Base-by-base conservation (phyloP, 2,113 vertebrate genomes). In the Apteryx owenii region DNA sequence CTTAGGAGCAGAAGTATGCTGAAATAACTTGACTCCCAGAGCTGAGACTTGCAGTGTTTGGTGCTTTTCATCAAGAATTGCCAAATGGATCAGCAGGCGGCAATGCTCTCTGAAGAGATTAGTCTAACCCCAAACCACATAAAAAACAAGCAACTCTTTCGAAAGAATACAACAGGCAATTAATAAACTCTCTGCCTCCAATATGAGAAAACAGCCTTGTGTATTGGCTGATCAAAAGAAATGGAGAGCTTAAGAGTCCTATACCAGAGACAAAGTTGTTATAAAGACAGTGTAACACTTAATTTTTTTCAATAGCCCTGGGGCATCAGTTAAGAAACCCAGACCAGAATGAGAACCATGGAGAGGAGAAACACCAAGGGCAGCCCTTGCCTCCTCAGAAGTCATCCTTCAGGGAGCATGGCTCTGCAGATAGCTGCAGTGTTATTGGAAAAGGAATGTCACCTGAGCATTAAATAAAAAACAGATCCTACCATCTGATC, bases 391-490 rank as follows among this genome's bases (percentile, higher is more conserved):
- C 33, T 20, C n/a, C 53, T 21, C 10, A 21, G 13, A 65, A 89
- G 21, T 11, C 0, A 36, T 3, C n/a, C 31, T 56, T 56, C 21
- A 12, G 26, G 17, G 28, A 33, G 29, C 1, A 0, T 1, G 15
- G 50, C 14, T 82, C 73, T 44, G 58, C 0, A 4, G 38, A 54
- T 8, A 20, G 11, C 5, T 38, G 12, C 5, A 17, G 28, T 15
- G 10, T n/a, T n/a, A 16, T 10, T 14, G 40, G 82, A 46, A 23
- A 31, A 9, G 13, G 25, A 46, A 12, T 20, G 42, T 33, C 62
- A 6, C 48, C 29, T 0, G 5, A 40, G 23, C 9, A 3, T 15
- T 36, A 10, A 44, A 20, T 2, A 5, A 90, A 65, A 70, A 5
- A 3, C 50, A 77, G 54, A 25, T 42, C 53, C 2, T 9, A n/a